Conservation (phyloP, 2,113 vertebrate genomes). For the Nipponia nippon region DNA sequence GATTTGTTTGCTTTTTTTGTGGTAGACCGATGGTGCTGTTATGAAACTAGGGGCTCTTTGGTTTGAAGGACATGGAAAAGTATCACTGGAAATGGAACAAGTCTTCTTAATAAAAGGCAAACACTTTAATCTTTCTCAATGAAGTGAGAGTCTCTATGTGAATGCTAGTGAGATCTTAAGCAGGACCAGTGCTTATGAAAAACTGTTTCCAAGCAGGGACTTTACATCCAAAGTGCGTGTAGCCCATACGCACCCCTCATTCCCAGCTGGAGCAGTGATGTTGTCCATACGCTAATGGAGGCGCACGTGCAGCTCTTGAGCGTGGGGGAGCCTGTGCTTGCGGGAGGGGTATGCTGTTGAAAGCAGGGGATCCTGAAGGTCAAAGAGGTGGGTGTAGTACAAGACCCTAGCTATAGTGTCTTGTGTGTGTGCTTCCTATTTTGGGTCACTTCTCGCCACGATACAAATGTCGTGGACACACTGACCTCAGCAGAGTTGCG, state of each 20-base stretch:
- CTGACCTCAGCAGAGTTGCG: not conserved
- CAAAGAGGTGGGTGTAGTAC: not conserved
- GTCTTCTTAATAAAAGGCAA: constrained; percentile 59
- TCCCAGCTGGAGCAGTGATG: not conserved
- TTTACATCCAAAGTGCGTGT: rapidly evolving
- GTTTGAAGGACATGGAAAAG: not conserved
- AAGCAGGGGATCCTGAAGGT: not conserved
- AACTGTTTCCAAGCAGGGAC: not conserved
- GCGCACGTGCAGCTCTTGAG: not conserved
- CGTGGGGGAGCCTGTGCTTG: rapidly evolving
- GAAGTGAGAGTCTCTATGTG: not conserved
- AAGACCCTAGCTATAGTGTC: not conserved
- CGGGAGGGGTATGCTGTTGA: not conserved
- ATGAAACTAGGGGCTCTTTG: not conserved
- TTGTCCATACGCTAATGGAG: not conserved
- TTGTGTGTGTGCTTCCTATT: not conserved
- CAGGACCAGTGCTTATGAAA: not conserved
- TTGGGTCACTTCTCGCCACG: not conserved
- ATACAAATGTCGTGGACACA: not conserved
- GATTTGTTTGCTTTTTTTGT: not conserved
- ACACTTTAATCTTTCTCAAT: not conserved
- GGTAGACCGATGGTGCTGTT: constrained; percentile 16
- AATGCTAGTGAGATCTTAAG: not conserved
- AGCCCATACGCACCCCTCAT: rapidly evolving
- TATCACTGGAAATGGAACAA: not conserved